Evolutionary conservation across 2,797 vertebrate genomes (phyloP).

Genomic region (Argyrosomus regius): DNA sequence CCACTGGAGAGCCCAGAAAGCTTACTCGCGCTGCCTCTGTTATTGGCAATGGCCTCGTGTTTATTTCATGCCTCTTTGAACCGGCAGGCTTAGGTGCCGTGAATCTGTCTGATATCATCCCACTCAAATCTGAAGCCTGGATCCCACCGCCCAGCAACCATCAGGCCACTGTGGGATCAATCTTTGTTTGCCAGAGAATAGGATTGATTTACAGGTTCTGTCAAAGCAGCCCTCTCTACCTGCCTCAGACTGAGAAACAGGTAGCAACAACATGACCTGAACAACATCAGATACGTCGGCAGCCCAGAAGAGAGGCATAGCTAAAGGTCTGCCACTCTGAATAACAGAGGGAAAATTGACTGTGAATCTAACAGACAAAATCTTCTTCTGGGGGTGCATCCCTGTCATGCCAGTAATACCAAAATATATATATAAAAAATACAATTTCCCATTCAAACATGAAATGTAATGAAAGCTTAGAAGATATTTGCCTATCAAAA

Average conservation of each 20-base stretch:
- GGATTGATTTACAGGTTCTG: constrained; percentile 89
- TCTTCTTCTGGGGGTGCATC: constrained; percentile 33
- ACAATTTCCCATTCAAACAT: constrained; percentile 64
- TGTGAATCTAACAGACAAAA: constrained; percentile 54
- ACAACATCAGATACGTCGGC: constrained; percentile 67
- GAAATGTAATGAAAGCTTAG: constrained; percentile 71
- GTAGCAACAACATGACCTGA: constrained; percentile 72
- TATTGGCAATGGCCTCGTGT: constrained; percentile 78
- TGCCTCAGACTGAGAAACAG: constrained; percentile 77
- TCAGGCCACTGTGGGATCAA: constrained; percentile 84
- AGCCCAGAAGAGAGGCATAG: constrained; percentile 52
- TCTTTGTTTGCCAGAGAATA: constrained; percentile 84
- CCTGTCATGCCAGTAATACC: constrained; percentile 39
- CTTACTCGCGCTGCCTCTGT: constrained; percentile 68
- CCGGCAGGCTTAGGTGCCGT: constrained; percentile 77
- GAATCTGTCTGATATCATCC: constrained; percentile 85
- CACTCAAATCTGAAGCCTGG: constrained; percentile 83
- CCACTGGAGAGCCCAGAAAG: constrained; percentile 66
- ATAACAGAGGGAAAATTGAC: constrained; percentile 47
- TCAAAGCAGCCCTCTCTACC: constrained; percentile 84
- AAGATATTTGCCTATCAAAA: constrained; percentile 78
- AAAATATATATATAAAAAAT: constrained; percentile 39
- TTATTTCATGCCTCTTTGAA: constrained; percentile 89
- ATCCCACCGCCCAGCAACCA: constrained; percentile 77
- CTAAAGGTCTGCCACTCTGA: constrained; percentile 48